Evolutionary conservation across 2,888 invertebrate genomes (phyloP), one percentile per base, ranked within the genome.

Genomic region (Spialia ferax): DNA sequence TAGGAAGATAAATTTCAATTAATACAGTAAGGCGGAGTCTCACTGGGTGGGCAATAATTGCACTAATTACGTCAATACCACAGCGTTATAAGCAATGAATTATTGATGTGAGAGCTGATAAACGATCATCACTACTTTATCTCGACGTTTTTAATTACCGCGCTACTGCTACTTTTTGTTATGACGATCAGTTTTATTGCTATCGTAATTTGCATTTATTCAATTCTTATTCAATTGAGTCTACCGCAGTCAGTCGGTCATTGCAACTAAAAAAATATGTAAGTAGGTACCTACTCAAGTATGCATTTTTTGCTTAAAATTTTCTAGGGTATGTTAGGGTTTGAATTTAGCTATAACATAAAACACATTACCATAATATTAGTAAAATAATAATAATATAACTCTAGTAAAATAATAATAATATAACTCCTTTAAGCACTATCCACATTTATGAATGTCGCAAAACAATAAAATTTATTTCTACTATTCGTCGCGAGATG

Each of bases 1-100:
- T 80, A 82, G 82, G 76, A 75, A 84, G 83, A 89, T 90, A 89
- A 88, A 91, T 90, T 89, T 89, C 86, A 85, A 87, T 88, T 86
- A 85, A 66, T 69, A 66, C 77, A 78, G 73, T 76, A 77, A 79
- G 80, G 52, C 80, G 76, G 76, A 78, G 71, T 77, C 84, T 81
- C 81, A 76, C 83, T 89, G 91, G 91, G 93, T 90, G 92, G 93
- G 81, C 93, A 78, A 81, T 91, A 89, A 91, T 91, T 91, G 89
- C 86, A 82, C 88, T 92, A 91, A 92, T 92, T 91, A 91, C 85
- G 86, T 88, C 91, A 88, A 85, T 87, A 84, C 84, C 83, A 83
- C 86, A 83, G 81, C 86, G 83, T 86, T 87, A 89, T 87, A 88
- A 87, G 82, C 80, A 81, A 92, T 92, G 90, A 93, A 91, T 91